A percentile compares a stretch with the other conserved stretches of the same genome.
These are phyloP conservation scores for Conus ventricosus DNA, from an alignment of 1,140 invertebrate genomes.

Conservation along the genomic window DNA sequence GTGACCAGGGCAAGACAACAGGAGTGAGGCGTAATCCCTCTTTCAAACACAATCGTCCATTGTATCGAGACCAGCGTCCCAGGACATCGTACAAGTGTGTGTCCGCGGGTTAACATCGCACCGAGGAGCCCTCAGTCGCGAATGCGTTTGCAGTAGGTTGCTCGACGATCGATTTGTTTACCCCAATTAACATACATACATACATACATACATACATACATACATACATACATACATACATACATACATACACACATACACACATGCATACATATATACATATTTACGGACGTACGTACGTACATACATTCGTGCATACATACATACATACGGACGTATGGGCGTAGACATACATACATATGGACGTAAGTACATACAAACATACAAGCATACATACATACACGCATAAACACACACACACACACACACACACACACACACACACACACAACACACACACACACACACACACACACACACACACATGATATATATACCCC, in stretches of 20 bases:
- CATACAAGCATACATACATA: constrained; percentile 11
- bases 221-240: not conserved
- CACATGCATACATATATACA: not conserved
- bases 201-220: too few species aligned
- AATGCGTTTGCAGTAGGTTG: too few species aligned
- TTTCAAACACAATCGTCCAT: too few species aligned
- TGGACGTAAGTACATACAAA: not conserved
- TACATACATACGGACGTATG: not conserved
- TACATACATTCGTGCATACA: not conserved
- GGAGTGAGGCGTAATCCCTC: too few species aligned
- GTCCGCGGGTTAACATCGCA: too few species aligned
- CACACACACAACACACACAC: too few species aligned
- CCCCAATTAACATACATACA: too few species aligned
- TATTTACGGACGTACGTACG: not conserved
- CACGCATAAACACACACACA: not conserved
- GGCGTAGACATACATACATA: not conserved
- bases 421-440: not conserved
- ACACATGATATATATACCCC: not conserved
- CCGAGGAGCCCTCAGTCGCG: too few species aligned
- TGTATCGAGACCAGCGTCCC: too few species aligned
- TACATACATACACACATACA: not conserved
- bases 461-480: not conserved
- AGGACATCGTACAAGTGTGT: too few species aligned
- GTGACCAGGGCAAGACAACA: too few species aligned
- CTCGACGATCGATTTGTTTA: too few species aligned